Evolutionary conservation across 2,113 vertebrate genomes (phyloP).

Genomic region (Terrapene triunguis): DNA sequence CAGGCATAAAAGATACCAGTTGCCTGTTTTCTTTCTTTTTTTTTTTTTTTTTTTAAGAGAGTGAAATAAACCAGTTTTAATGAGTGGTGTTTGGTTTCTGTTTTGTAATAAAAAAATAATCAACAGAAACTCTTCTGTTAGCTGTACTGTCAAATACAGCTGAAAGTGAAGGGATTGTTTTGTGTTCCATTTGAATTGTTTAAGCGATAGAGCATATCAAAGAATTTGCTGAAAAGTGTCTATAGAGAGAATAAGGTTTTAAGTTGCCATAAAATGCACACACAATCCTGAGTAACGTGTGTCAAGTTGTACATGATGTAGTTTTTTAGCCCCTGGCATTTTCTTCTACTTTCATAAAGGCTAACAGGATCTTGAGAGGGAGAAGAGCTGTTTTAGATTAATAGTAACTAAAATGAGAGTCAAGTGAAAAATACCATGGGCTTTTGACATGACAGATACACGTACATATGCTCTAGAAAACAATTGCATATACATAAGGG

Average conservation of each 20-base stretch:
- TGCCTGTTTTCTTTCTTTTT: neutral
- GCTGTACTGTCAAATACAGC: neutral
- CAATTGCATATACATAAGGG: neutral
- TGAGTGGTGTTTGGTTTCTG: neutral
- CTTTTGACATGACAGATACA: neutral
- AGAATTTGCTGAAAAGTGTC: neutral
- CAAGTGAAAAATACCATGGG: neutral
- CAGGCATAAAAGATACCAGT: neutral
- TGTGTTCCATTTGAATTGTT: neutral
- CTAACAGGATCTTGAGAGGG: neutral
- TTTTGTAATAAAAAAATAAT: rapidly evolving
- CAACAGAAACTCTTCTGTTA: neutral
- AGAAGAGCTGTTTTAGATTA: neutral
- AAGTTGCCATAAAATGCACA: neutral
- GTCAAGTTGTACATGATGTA: neutral
- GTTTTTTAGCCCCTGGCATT: neutral
- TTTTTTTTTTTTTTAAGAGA: neutral
- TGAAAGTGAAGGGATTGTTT: neutral
- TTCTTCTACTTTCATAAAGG: neutral
- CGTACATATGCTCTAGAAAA: neutral
- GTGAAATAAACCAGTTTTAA: neutral
- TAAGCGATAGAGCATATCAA: neutral
- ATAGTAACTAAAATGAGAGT: neutral
- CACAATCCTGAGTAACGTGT: neutral
- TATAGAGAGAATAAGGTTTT: neutral